Evolutionary conservation across 2,888 invertebrate species (phyloP).

Genomic region (Synanthedon vespiformis): DNA sequence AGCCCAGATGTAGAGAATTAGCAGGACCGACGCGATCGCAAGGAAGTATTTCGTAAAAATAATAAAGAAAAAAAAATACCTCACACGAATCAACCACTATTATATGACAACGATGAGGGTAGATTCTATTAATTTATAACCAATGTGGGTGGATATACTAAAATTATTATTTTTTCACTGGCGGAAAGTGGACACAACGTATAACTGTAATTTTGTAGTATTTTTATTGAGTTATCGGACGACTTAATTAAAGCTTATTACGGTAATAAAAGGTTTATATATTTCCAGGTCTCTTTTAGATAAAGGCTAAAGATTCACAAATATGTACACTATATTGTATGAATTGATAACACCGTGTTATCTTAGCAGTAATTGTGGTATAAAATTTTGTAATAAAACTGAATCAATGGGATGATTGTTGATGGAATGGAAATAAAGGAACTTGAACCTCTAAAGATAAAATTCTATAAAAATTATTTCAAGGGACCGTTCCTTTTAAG

Average conservation of each 20-base stretch:
- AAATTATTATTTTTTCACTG: conserved; percentile 56
- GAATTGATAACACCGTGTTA: background rate
- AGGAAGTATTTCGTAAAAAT: conserved; percentile 48
- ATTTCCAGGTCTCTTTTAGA: background rate
- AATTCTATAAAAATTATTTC: too few species aligned
- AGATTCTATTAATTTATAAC: conserved; percentile 69
- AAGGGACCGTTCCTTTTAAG: too few species aligned
- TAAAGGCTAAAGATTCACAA: background rate
- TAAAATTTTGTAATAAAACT: background rate
- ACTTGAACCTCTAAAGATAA: too few species aligned
- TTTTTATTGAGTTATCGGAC: conserved; percentile 44
- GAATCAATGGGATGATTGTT: too few species aligned
- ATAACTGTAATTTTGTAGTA: conserved; percentile 50
- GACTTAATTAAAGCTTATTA: background rate
- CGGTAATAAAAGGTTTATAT: background rate
- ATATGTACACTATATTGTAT: background rate
- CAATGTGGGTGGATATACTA: conserved; percentile 68
- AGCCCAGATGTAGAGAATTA: conserved; percentile 48
- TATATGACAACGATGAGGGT: conserved; percentile 62
- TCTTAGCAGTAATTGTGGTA: background rate
- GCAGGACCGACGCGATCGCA: conserved; percentile 36
- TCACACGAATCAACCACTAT: conserved; percentile 63
- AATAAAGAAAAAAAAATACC: conserved; percentile 65
- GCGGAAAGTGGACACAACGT: conserved; percentile 28
- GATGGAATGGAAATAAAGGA: too few species aligned